Evolutionary conservation across 2,888 invertebrate species (phyloP).

Genomic region (Hydrotaea diabolus): DNA sequence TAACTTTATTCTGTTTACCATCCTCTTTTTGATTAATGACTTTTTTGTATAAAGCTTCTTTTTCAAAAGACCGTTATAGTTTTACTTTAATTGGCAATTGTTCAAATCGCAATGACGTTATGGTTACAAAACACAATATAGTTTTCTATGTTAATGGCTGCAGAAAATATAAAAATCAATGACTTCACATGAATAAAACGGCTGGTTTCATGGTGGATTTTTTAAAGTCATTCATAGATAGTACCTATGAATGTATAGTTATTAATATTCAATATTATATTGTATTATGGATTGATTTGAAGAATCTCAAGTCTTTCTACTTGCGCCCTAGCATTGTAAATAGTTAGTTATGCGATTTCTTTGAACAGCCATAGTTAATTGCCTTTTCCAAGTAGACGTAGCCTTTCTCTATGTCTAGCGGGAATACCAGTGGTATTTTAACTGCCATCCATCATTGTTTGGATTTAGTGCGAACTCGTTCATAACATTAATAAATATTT

Average conservation of each 20-base stretch:
- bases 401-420: too few species aligned
- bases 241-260: too few species aligned
- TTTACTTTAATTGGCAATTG: constrained; percentile 13
- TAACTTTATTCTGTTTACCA: background rate
- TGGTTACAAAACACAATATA: background rate
- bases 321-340: too few species aligned
- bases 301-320: too few species aligned
- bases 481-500: constrained; percentile 21
- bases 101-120: constrained; percentile 28
- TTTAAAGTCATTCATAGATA: too few species aligned
- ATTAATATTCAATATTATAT: too few species aligned
- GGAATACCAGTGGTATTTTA: too few species aligned
- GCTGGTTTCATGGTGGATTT: background rate
- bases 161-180: constrained; percentile 44
- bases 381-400: too few species aligned
- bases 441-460: background rate
- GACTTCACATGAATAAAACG: background rate
- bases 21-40: background rate
- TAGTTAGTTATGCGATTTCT: too few species aligned
- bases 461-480: background rate
- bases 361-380: too few species aligned
- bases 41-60: background rate
- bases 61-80: constrained; percentile 31
- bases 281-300: too few species aligned
- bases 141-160: constrained; percentile 28